Conservation (phyloP, 2,888 invertebrate genomes). For the Hesperia comma region DNA sequence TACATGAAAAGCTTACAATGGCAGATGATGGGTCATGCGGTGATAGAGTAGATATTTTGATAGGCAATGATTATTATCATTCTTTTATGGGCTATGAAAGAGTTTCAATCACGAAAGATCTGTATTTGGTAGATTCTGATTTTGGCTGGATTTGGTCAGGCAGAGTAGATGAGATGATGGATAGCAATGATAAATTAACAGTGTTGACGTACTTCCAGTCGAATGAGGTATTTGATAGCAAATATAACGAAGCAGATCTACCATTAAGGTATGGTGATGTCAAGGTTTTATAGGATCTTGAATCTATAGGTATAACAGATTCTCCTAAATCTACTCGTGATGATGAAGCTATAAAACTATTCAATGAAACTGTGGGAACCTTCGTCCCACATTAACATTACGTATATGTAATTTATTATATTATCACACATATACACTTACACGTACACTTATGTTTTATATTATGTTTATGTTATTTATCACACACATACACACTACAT, state of each 20-base stretch:
- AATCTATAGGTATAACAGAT: constrained; percentile 46
- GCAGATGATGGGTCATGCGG: constrained; percentile 41
- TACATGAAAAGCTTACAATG: constrained; percentile 12
- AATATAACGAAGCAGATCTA: constrained; percentile 38
- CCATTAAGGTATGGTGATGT: constrained; percentile 35
- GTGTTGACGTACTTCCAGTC: neutral
- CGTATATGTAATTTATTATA: no score
- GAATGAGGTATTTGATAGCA: neutral
- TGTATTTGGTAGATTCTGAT: constrained; percentile 40
- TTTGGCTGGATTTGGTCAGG: constrained; percentile 44
- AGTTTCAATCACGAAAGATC: constrained; percentile 32
- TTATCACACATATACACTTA: no score
- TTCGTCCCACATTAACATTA: no score
- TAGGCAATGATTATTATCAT: constrained; percentile 45
- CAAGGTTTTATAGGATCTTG: constrained; percentile 42
- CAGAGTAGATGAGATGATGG: neutral
- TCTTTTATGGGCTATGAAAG: constrained; percentile 39
- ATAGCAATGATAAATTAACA: neutral
- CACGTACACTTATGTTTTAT: no score
- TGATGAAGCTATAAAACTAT: no score
- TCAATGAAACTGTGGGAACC: no score
- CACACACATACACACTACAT: no score
- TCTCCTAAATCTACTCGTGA: constrained; percentile 38
- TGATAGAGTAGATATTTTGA: constrained; percentile 37
- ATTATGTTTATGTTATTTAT: no score